phyloP scores from a whole-genome alignment of 2,888 invertebrate genomes.

The Andrena trimmerana region DNA sequence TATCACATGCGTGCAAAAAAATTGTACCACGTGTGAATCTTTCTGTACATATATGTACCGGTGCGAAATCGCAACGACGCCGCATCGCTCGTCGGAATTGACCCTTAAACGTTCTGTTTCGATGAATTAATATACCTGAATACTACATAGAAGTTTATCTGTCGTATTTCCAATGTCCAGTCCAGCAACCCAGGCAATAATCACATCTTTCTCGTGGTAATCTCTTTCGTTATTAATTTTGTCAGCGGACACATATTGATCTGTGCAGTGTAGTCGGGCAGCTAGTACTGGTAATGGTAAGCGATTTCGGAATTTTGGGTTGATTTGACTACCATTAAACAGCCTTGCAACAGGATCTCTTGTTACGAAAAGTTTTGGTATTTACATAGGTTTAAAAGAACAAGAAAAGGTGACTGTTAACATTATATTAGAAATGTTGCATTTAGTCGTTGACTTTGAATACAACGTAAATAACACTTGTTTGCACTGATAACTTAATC shows the following conservation, averaged over 20 bases:
- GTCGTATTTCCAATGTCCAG: conserved; percentile 77
- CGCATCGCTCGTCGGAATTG: too few species aligned
- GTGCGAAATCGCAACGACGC: too few species aligned
- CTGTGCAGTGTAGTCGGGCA: conserved; percentile 76
- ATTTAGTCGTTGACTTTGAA: too few species aligned
- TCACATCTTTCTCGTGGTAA: conserved; percentile 74
- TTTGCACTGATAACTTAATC: too few species aligned
- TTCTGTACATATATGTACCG: too few species aligned
- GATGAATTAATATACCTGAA: conserved; percentile 76
- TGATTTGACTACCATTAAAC: conserved; percentile 80
- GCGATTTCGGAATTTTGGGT: conserved; percentile 80
- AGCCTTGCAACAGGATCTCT: conserved; percentile 79
- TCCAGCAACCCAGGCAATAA: conserved; percentile 83
- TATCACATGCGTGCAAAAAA: too few species aligned
- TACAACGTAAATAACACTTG: too few species aligned
- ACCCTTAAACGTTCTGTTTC: conserved; percentile 14
- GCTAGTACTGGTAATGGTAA: conserved; percentile 81
- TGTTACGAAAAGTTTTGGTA: conserved; percentile 48
- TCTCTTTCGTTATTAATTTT: conserved; percentile 68
- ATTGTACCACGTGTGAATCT: too few species aligned
- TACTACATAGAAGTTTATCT: conserved; percentile 78
- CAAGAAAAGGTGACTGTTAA: too few species aligned
- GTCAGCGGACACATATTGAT: conserved; percentile 58
- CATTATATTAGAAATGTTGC: too few species aligned
- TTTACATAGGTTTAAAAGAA: conserved; percentile 5